Base-by-base conservation (phyloP, 2,113 vertebrate species). In the Ifrita kowaldi region DNA sequence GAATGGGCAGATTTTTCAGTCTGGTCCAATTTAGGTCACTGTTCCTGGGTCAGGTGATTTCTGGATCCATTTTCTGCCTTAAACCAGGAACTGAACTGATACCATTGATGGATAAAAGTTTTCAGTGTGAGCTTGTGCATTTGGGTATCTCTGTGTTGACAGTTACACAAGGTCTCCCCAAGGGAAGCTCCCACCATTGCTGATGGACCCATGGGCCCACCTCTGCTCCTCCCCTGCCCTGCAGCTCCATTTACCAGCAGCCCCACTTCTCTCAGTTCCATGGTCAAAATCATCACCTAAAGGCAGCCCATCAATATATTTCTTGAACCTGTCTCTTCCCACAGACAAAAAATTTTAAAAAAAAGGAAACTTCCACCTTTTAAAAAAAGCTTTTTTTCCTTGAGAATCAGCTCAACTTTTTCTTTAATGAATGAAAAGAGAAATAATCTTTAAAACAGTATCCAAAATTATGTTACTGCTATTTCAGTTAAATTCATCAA, bases 371-470 rank as follows among this genome's bases (percentile, higher is more conserved):
- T 30, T 49, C 4, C 2, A 15, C 21, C 67, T 63, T 15, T 27
- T 13, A 14, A 57, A 59, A 73, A 9, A 3, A 17, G 3, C 0
- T 13, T 23, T 65, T 67, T 56, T 50, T 10, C 13, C 37, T 64
- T 21, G 55, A 86, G 69, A 88, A 37, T 55, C 50, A 55, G 23
- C 47, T 62, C 16, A 80, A 57, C 2, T 42, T 85, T 93, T 91
- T 68, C 19, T 82, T 60, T 39, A 76, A 92, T 57, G 30, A 85
- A 69, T 65, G 23, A 53, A 82, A 92, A 85, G 28, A n/a, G 7
- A 83, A 87, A 93, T 80, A 27, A 56, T 86, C 22, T 88, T 69
- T 86, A 73, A 92, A 86, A 55, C 16, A 80, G n/a, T 83, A 71
- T 76, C 52, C 50, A 49, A 85, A 88, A 37, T 92, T 57, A 55